Evolutionary conservation across 2,888 invertebrate species (phyloP), one percentile per base, ranked within the genome.

Genomic region (Microctonus aethiopoides): DNA sequence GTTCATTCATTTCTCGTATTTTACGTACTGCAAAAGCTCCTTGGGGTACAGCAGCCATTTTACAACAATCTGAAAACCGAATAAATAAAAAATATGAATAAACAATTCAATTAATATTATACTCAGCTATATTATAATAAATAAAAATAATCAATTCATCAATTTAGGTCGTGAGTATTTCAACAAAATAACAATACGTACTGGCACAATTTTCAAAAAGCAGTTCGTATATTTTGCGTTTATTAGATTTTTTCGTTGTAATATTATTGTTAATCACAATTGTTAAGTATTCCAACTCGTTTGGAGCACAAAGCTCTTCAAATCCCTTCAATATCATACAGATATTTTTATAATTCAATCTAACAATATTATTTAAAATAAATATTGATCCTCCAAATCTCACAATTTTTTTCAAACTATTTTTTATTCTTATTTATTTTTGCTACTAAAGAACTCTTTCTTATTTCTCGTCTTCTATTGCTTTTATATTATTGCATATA

Each of bases 31-130:
- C 91, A 84, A 93, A 93, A n/a, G 91, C 92, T 46, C 92, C 92
- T 76, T 93, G 94, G 0, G 94, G 94, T 75, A 94, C 89, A n/a
- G 92, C 89, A 62, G 94, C 90, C 94, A 94, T 94, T 54, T 80
- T 87, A 71, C 81, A 84, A 69, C 84, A 84, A 74, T 76, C 84
- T 78, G 72, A 13, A 60, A 24, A 22, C 20, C 11, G 39, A 56
- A 66, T 24, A 59, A 59, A 56, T 41, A 68, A 29, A 39, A 22
- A 32, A 26, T 4, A 41, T 64, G 11, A 4, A 26, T n/a, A 6
- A 22, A 29, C 20, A 36, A 32, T 13, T 54, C 16, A 20, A 51
- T 63, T 7, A 20, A n/a, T 52, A 52, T 51, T n/a, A n/a, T n/a
- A n/a, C n/a, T n/a, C n/a, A n/a, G n/a, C n/a, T n/a, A n/a, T n/a